A percentile compares a stretch with the other conserved stretches of the same genome.
phyloP scores from a whole-genome alignment of 1,140 invertebrate species.

The Pachyrhynchus sulphureomaculatus region DNA sequence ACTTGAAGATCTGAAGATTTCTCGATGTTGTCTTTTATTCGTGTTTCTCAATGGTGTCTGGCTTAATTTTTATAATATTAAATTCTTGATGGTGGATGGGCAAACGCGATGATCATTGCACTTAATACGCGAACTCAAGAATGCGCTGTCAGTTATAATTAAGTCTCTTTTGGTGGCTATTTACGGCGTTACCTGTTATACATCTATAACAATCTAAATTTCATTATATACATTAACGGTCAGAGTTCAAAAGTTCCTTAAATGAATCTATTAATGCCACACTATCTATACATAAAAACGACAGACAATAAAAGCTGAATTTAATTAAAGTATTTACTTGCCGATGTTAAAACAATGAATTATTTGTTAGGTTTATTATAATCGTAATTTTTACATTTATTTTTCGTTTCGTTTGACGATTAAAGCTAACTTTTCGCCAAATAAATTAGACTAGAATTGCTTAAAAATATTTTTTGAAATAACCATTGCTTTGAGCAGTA shows the following conservation, averaged over 20 bases:
- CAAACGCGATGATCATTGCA: slow-evolving; percentile 41
- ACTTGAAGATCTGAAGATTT: slow-evolving; percentile 34
- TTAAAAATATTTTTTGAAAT: not conserved
- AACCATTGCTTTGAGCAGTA: not conserved
- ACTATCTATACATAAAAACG: no score
- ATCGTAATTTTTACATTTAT: not conserved
- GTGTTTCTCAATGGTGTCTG: not conserved
- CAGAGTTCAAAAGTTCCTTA: no score
- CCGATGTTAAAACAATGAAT: no score
- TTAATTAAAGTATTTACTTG: no score
- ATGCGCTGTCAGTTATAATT: slow-evolving; percentile 36
- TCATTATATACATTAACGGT: no score
- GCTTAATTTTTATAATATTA: slow-evolving; percentile 7
- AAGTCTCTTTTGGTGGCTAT: slow-evolving; percentile 25
- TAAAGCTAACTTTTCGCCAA: not conserved
- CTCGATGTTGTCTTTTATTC: slow-evolving; percentile 23
- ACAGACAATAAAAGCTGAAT: no score
- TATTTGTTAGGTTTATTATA: no score
- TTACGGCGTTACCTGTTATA: not conserved
- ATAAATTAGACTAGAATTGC: no score
- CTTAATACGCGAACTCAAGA: slow-evolving; percentile 29
- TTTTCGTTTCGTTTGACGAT: not conserved
- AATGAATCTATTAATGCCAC: no score
- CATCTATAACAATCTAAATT: not conserved
- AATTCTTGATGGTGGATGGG: slow-evolving; percentile 39